Percentiles rank a stretch among this genome's conserved stretches.
These are phyloP conservation scores for Pangasius krempfi DNA, from an alignment of 2,797 vertebrate species.

Conservation along the genomic window DNA sequence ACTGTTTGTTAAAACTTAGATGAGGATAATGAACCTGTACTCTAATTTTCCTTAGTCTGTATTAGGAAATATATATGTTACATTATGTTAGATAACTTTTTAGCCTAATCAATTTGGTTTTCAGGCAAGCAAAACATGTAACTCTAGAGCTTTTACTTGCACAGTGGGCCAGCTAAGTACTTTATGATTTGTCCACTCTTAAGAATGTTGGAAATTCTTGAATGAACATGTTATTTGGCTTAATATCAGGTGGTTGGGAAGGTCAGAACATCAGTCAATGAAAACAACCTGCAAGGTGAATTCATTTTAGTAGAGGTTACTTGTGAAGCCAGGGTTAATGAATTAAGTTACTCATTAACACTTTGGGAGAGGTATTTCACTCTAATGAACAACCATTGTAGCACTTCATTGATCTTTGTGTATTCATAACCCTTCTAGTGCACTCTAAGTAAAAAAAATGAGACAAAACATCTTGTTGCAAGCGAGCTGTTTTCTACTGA, in stretches of 20 bases:
- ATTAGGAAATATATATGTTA: background rate
- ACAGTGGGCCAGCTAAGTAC: background rate
- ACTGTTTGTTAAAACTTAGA: background rate
- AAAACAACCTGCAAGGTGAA: background rate
- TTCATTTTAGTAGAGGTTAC: background rate
- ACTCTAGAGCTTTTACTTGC: background rate
- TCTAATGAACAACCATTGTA: slow-evolving; percentile 11
- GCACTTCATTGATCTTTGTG: background rate
- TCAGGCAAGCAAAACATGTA: background rate
- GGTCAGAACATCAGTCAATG: background rate
- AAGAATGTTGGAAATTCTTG: background rate
- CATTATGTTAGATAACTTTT: background rate
- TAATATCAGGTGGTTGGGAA: background rate
- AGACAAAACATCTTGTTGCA: too few relatives aligned
- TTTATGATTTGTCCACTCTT: background rate
- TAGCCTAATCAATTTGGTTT: background rate
- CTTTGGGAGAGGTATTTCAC: slow-evolving; percentile 1
- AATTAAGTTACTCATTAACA: slow-evolving; percentile 29
- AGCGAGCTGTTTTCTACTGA: background rate
- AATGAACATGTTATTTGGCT: too few relatives aligned
- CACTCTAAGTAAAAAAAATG: background rate
- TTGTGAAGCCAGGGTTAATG: slow-evolving; percentile 1
- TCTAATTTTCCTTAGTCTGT: background rate
- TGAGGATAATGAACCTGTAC: background rate
- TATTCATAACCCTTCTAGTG: background rate